Evolutionary conservation across 1,140 invertebrate genomes (phyloP).

Genomic region (Drosophila paulistorum): DNA sequence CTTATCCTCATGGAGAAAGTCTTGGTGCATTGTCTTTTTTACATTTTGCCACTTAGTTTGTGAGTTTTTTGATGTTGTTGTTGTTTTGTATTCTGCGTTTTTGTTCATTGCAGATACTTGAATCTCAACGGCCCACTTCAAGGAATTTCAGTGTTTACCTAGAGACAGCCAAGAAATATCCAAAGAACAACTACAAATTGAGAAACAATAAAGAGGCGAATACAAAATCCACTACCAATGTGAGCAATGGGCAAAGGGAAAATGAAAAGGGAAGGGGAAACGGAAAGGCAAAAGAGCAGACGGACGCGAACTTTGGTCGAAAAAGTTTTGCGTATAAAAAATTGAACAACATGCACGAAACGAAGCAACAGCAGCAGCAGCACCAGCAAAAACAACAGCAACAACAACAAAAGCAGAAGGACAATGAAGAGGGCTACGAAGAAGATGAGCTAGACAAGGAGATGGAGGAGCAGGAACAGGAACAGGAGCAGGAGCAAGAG

Average conservation of each 20-base stretch:
- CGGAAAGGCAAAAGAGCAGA: not conserved
- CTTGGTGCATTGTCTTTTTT: slow-evolving; percentile 35
- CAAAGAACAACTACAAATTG: slow-evolving; percentile 65
- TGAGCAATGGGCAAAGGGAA: slow-evolving; percentile 2
- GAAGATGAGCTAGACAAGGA: slow-evolving; percentile 17
- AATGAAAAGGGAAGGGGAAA: slow-evolving; percentile 5
- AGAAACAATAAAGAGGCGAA: slow-evolving; percentile 61
- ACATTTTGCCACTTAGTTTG: slow-evolving; percentile 25
- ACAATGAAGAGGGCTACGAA: slow-evolving; percentile 9
- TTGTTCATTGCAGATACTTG: slow-evolving; percentile 66
- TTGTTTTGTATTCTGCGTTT: slow-evolving; percentile 5
- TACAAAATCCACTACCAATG: slow-evolving; percentile 27
- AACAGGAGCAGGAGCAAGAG: not conserved
- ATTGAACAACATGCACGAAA: slow-evolving; percentile 68
- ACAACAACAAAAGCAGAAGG: slow-evolving; percentile 32
- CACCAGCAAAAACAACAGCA: slow-evolving; percentile 44
- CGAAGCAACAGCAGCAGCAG: slow-evolving; percentile 57
- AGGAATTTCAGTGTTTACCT: slow-evolving; percentile 69
- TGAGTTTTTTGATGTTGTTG: not conserved
- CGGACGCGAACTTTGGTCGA: slow-evolving; percentile 57
- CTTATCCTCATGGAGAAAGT: not conserved
- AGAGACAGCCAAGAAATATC: slow-evolving; percentile 46
- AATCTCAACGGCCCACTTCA: slow-evolving; percentile 72
- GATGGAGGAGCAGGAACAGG: slow-evolving; percentile 19
- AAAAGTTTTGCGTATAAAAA: slow-evolving; percentile 74